These are phyloP conservation scores for Trachelipus rathkii DNA, from an alignment of 1,140 invertebrate species.

Conservation along the genomic window DNA sequence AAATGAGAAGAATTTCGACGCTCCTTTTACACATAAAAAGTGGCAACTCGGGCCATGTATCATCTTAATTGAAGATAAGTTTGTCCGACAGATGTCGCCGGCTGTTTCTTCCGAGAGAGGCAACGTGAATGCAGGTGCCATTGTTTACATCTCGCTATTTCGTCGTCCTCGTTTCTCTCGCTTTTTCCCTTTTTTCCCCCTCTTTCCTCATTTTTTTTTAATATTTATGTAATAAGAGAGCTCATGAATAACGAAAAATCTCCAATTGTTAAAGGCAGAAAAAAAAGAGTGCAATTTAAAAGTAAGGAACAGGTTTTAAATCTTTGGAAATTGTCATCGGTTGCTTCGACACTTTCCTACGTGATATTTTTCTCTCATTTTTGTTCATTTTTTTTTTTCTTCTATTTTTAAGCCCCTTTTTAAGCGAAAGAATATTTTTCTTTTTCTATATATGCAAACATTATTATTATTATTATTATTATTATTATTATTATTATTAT, in stretches of 20 bases:
- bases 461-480: no score
- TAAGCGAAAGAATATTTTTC: no score
- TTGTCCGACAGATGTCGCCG: background rate
- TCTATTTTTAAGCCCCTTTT: no score
- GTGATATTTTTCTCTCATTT: no score
- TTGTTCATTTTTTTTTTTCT: no score
- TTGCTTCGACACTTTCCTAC: no score
- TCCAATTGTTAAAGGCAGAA: background rate
- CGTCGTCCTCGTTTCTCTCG: background rate
- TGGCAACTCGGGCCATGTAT: constrained; percentile 3
- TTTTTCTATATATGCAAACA: no score
- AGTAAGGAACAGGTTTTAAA: background rate
- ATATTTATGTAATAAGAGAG: background rate
- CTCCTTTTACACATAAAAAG: background rate
- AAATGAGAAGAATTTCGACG: background rate
- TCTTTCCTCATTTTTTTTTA: background rate
- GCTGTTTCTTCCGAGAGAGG: background rate
- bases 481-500: no score
- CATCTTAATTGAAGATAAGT: constrained; percentile 11
- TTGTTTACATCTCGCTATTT: constrained; percentile 10
- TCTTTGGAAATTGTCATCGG: background rate
- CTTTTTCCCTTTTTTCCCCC: background rate
- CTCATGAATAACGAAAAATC: background rate
- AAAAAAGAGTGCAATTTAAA: background rate
- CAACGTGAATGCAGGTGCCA: constrained; percentile 6